Percentiles rank a stretch among this genome's conserved stretches.
phyloP scores from a whole-genome alignment of 1,140 invertebrate genomes.

The Drosophila lacteicornis region DNA sequence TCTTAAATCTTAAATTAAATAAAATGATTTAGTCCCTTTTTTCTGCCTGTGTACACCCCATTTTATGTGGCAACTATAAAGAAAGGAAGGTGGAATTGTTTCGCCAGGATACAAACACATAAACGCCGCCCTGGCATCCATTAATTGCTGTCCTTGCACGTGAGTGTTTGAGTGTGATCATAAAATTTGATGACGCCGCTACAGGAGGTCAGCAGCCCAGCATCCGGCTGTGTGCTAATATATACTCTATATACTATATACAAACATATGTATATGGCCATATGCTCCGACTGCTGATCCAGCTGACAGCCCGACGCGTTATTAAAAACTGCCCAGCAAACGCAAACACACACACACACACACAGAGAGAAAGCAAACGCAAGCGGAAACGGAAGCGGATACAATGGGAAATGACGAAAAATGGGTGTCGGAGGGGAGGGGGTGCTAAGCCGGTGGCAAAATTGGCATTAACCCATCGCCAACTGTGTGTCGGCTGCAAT shows the following conservation, averaged over 20 bases:
- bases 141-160: slow-evolving; percentile 66
- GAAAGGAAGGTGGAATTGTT: slow-evolving; percentile 53
- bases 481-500: slow-evolving; percentile 17
- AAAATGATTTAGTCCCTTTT: too few species aligned
- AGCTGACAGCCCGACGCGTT: slow-evolving; percentile 34
- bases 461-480: slow-evolving; percentile 66
- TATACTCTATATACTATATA: background rate
- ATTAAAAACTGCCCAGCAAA: slow-evolving; percentile 62
- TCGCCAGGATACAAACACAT: slow-evolving; percentile 37
- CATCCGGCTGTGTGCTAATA: slow-evolving; percentile 38
- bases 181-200: slow-evolving; percentile 69
- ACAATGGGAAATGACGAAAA: slow-evolving; percentile 20
- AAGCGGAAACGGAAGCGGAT: slow-evolving; percentile 23
- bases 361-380: background rate
- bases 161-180: slow-evolving; percentile 63
- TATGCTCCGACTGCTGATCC: slow-evolving; percentile 25
- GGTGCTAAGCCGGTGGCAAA: slow-evolving; percentile 42
- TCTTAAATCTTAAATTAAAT: too few species aligned
- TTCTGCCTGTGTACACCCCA: slow-evolving; percentile 11
- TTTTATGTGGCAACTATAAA: slow-evolving; percentile 68
- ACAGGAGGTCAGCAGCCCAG: slow-evolving; percentile 27
- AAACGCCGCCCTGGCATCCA: slow-evolving; percentile 49
- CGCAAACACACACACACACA: slow-evolving; percentile 7
- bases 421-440: background rate
- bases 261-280: background rate